These are phyloP conservation scores for Drosophila paulistorum DNA, from an alignment of 1,140 invertebrate genomes.

Conservation along the genomic window DNA sequence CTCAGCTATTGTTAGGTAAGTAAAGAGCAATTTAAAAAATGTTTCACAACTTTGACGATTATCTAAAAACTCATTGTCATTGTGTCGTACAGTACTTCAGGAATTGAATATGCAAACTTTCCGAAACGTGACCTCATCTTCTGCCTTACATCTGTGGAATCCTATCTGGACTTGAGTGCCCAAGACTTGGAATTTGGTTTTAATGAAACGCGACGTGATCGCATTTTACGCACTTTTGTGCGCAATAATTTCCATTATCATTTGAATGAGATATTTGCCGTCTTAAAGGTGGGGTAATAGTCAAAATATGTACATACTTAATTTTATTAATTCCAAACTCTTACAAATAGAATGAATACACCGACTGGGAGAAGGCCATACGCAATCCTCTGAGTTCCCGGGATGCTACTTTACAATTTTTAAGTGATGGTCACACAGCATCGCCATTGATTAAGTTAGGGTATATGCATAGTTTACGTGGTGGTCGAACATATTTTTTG, in stretches of 20 bases:
- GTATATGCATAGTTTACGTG: slow-evolving; percentile 90
- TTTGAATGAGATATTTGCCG: slow-evolving; percentile 95
- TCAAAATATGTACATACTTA: too few species aligned
- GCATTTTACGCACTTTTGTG: slow-evolving; percentile 93
- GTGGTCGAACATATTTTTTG: slow-evolving; percentile 92
- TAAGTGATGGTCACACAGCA: slow-evolving; percentile 94
- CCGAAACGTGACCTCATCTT: slow-evolving; percentile 91
- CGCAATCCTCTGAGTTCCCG: slow-evolving; percentile 90
- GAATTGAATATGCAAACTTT: slow-evolving; percentile 92
- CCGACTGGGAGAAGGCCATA: slow-evolving; percentile 93
- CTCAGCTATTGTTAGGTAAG: slow-evolving; percentile 82
- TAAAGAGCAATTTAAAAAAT: not conserved
- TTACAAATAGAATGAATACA: slow-evolving; percentile 90
- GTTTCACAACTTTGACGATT: slow-evolving; percentile 22
- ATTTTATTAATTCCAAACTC: not conserved
- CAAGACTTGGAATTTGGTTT: slow-evolving; percentile 92
- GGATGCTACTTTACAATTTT: slow-evolving; percentile 89
- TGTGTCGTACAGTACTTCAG: slow-evolving; percentile 84
- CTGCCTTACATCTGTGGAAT: slow-evolving; percentile 89
- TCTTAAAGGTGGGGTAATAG: slow-evolving; percentile 85
- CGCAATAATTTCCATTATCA: slow-evolving; percentile 94
- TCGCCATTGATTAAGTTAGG: slow-evolving; percentile 92
- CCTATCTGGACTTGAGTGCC: slow-evolving; percentile 90
- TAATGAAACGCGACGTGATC: slow-evolving; percentile 92
- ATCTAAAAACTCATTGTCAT: slow-evolving; percentile 42